phyloP scores from a whole-genome alignment of 2,888 invertebrate species.

The Alloscopus bannaensis region DNA sequence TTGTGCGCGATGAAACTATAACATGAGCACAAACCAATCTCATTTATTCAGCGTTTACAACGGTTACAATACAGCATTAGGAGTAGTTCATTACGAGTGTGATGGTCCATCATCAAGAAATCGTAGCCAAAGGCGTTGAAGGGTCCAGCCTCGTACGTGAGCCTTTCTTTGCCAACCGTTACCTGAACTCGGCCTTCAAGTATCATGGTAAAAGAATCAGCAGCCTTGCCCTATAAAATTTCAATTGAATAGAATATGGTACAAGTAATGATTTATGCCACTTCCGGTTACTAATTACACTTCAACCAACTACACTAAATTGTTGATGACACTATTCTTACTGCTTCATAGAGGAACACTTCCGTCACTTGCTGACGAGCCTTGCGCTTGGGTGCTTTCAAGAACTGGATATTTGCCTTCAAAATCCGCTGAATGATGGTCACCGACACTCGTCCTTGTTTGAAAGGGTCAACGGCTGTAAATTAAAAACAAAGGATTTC shows the following conservation, averaged over 20 bases:
- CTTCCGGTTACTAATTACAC: background rate
- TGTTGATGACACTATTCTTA: constrained; percentile 28
- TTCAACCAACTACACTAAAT: constrained; percentile 39
- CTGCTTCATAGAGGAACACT: constrained; percentile 64
- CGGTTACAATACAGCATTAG: no score
- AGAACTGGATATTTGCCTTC: constrained; percentile 91
- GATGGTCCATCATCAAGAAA: constrained; percentile 68
- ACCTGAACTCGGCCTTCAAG: constrained; percentile 97
- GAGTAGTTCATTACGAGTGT: constrained; percentile 19
- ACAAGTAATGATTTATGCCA: no score
- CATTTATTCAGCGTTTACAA: no score
- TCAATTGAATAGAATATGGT: background rate
- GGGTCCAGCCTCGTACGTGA: constrained; percentile 96
- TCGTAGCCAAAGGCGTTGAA: constrained; percentile 96
- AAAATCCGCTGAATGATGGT: constrained; percentile 92
- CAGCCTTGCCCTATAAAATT: constrained; percentile 76
- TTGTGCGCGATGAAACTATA: background rate
- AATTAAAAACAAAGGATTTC: constrained; percentile 16
- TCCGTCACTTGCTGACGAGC: constrained; percentile 49
- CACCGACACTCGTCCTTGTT: constrained; percentile 88
- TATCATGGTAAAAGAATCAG: constrained; percentile 95
- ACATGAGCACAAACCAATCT: background rate
- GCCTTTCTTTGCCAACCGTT: constrained; percentile 92
- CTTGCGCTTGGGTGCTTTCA: constrained; percentile 79
- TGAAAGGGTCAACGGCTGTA: constrained; percentile 92